Evolutionary conservation across 1,140 invertebrate species (phyloP).

Genomic region (Ruditapes philippinarum): DNA sequence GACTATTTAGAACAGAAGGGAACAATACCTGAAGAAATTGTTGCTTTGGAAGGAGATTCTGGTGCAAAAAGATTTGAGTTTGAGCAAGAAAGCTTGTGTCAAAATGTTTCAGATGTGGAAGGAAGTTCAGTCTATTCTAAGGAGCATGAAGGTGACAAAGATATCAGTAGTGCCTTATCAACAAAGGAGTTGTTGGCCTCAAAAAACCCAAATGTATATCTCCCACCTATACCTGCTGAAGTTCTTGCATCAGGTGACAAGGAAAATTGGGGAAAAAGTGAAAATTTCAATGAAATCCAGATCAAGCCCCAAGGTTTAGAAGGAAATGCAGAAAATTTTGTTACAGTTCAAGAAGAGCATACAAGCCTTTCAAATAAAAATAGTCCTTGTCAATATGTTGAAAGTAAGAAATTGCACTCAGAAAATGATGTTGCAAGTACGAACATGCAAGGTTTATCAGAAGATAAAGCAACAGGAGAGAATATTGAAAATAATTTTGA

Average conservation of each 20-base stretch:
- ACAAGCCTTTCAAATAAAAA: too few species aligned
- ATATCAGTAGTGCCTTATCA: too few species aligned
- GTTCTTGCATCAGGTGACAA: background rate
- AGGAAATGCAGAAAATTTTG: background rate
- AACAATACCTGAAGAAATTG: too few species aligned
- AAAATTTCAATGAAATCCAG: background rate
- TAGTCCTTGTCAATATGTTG: too few species aligned
- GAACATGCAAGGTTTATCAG: background rate
- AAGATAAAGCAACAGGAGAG: background rate
- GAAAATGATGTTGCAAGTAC: background rate
- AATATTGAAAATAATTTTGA: background rate
- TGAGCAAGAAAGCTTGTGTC: background rate
- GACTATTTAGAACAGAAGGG: too few species aligned
- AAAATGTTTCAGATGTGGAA: too few species aligned
- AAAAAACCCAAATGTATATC: background rate
- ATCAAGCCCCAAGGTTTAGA: background rate
- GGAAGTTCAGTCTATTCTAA: too few species aligned
- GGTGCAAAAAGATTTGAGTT: too few species aligned
- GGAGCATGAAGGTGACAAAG: too few species aligned
- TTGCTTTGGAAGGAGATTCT: too few species aligned
- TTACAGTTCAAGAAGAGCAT: background rate
- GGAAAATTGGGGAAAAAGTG: background rate
- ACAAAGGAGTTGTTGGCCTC: background rate
- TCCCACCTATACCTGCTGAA: slow-evolving; percentile 7
- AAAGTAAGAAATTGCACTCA: background rate